phyloP scores from a whole-genome alignment of 2,797 vertebrate genomes.

The Echiichthys vipera region DNA sequence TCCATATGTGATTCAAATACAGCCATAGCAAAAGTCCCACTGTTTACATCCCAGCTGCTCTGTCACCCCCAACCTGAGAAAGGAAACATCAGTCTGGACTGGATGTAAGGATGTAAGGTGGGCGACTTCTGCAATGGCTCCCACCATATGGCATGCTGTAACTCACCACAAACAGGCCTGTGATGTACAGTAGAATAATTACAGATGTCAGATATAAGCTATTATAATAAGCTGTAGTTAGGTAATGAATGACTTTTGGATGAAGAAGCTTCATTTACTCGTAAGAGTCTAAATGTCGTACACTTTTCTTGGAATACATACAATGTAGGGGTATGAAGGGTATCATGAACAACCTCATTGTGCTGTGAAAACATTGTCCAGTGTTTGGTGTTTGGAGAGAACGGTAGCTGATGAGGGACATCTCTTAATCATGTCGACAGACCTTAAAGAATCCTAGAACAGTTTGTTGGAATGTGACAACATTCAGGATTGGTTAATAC shows the following conservation, averaged over 20 bases:
- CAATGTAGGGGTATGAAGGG: conserved; percentile 24
- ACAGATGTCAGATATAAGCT: conserved; percentile 77
- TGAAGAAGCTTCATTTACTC: conserved; percentile 56
- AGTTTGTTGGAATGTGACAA: conserved; percentile 9
- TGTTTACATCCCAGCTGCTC: conserved; percentile 49
- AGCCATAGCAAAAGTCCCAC: conserved; percentile 54
- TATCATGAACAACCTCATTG: conserved; percentile 19
- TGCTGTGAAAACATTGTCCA: conserved; percentile 14
- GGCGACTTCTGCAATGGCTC: conserved; percentile 39
- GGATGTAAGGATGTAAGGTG: conserved; percentile 38
- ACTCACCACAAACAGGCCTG: conserved; percentile 57
- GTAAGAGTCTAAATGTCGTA: conserved; percentile 61
- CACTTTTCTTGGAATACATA: conserved; percentile 37
- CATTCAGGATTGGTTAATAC: neutral
- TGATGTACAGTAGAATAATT: conserved; percentile 70
- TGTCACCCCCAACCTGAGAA: conserved; percentile 2
- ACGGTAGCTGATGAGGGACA: neutral
- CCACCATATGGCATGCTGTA: conserved; percentile 38
- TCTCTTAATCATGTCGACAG: conserved; percentile 7
- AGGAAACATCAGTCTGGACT: conserved; percentile 18
- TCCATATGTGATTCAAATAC: conserved; percentile 39
- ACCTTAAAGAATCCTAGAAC: neutral
- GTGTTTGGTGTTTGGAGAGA: conserved; percentile 7
- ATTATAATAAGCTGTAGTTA: conserved; percentile 73
- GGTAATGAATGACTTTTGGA: conserved; percentile 58